Evolutionary conservation across 2,888 invertebrate species (phyloP).

Genomic region (Dryococelus australis): DNA sequence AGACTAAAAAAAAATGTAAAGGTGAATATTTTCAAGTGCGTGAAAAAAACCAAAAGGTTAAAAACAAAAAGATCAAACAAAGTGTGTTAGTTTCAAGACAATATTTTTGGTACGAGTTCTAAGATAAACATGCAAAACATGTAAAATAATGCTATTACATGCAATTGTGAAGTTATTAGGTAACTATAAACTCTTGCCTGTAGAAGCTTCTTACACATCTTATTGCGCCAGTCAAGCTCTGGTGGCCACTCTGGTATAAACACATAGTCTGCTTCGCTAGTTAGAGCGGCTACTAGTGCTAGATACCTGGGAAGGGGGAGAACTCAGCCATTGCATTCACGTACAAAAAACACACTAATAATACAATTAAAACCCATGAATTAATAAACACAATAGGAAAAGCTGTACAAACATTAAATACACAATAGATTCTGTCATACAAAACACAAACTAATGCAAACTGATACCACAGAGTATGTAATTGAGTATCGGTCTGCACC

Average conservation of each 20-base stretch:
- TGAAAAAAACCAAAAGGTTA: too few species aligned
- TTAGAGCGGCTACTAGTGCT: constrained; percentile 93
- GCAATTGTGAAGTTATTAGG: constrained; percentile 1
- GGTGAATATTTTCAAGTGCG: too few species aligned
- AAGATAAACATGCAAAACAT: background rate
- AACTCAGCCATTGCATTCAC: constrained; percentile 27
- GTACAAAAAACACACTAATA: background rate
- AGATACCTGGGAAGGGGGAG: constrained; percentile 77
- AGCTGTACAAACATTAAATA: background rate
- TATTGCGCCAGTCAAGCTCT: constrained; percentile 89
- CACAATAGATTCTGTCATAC: background rate
- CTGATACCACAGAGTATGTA: too few species aligned
- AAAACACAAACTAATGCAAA: background rate
- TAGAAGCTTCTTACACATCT: constrained; percentile 92
- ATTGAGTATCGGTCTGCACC: too few species aligned
- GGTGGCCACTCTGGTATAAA: constrained; percentile 99
- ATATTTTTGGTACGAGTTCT: too few species aligned
- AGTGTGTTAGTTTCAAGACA: too few species aligned
- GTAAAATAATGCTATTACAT: background rate
- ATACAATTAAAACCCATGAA: background rate
- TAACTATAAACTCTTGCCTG: constrained; percentile 70
- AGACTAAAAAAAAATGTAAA: too few species aligned
- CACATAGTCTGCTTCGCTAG: constrained; percentile 98
- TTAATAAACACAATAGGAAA: too few species aligned
- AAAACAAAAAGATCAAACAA: too few species aligned